Percentiles rank a stretch among this genome's conserved stretches.
Evolutionary conservation across 2,888 invertebrate genomes (phyloP).

Genomic region (Ditylenchus weischeri): DNA sequence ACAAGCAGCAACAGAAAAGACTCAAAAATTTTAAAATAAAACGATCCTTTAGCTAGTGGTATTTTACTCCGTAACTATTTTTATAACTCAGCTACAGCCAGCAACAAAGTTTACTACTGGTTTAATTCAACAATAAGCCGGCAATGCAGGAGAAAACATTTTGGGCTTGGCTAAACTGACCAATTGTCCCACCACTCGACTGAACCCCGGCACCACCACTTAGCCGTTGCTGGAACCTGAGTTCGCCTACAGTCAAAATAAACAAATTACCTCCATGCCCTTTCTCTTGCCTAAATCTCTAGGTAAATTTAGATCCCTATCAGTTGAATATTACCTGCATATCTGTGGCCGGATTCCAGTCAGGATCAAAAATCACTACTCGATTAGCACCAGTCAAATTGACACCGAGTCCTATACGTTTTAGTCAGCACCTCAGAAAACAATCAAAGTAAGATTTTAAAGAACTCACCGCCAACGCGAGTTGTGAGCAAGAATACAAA

Average conservation of each 20-base stretch:
- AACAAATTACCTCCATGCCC: constrained; percentile 71
- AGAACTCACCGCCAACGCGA: constrained; percentile 74
- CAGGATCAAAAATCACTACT: constrained; percentile 89
- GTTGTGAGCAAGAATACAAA: constrained; percentile 86
- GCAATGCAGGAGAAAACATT: too few relatives aligned
- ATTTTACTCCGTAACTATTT: too few relatives aligned
- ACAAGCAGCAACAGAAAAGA: too few relatives aligned
- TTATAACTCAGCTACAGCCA: too few relatives aligned
- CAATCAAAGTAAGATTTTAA: neutral
- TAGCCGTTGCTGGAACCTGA: constrained; percentile 43
- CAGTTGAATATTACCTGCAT: constrained; percentile 16
- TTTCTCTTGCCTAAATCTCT: constrained; percentile 73
- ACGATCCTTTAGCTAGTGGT: too few relatives aligned
- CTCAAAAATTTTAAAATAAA: too few relatives aligned
- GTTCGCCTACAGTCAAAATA: constrained; percentile 62
- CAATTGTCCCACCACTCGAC: too few relatives aligned
- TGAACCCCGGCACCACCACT: too few relatives aligned
- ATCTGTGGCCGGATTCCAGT: constrained; percentile 88
- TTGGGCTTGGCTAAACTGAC: too few relatives aligned
- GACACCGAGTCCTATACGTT: constrained; percentile 68
- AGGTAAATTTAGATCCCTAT: neutral
- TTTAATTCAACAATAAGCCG: too few relatives aligned
- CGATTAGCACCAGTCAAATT: constrained; percentile 87
- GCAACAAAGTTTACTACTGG: too few relatives aligned
- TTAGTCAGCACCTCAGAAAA: neutral